Evolutionary conservation across 2,888 invertebrate genomes (phyloP), one percentile per base, ranked within the genome.

Genomic region (Volucella bombylans): DNA sequence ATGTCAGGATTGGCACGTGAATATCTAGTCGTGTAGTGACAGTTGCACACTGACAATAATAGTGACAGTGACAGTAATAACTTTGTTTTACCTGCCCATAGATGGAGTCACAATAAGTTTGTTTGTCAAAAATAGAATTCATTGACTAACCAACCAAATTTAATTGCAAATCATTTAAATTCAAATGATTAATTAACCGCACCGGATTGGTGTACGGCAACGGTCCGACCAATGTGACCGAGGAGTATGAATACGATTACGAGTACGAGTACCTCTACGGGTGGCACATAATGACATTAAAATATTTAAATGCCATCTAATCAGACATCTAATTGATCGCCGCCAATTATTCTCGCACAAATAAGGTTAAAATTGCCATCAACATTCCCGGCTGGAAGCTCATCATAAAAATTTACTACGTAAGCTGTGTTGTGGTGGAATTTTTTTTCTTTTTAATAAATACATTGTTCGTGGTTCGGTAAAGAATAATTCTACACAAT

Each of bases 291-390:
- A 67, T 68, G 39, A 55, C 59, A 79, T 59, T 73, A 76, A 83
- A 74, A 74, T 69, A 80, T 74, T 80, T 67, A 71, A 74, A 83
- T 80, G 54, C 65, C 61, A 55, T 80, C 71, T 83, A 78, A 78
- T 71, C 78, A 69, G 78, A 64, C 69, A 78, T 78, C 78, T 78
- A 83, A 83, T 80, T 83, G 80, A 65, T 80, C 67, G 69, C 67
- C 69, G 80, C 67, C 69, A 62, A 79, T 62, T 83, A 74, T 67
- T 67, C 12, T 38, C 49, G 10, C 55, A 59, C 83, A 43, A 69
- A 83, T 67, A 83, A 83, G 83, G 83, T 76, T 83, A 80, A 80
- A 67, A 59, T 61, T 55, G 71, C 76, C 80, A 83, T 83, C 80
- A 80, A 54, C 69, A 80, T 83, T 80, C 83, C 57, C 52, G 38